Evolutionary conservation across 2,113 vertebrate genomes (phyloP), one percentile per base, ranked within the genome.

Genomic region (Melanotaenia duboulayi): DNA sequence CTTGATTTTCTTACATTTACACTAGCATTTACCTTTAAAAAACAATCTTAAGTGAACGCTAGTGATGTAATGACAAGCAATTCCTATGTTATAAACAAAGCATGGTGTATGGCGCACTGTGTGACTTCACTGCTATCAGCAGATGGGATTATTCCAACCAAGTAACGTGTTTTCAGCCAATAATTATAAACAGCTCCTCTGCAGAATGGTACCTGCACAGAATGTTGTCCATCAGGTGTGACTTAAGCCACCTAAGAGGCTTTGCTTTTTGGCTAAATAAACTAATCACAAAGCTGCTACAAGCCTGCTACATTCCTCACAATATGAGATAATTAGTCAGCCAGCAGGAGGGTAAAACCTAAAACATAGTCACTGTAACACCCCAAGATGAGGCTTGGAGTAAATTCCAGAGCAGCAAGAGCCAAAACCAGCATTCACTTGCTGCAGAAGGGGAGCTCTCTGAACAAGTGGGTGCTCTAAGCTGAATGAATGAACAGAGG

Each of bases 401-500:
- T 7, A 6, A 14, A 48, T 17, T 37, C 59, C 39, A 19, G n/a
- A 66, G 52, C 63, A 65, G 51, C 52, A 16, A 39, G 44, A 3
- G 54, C 19, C 6, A 11, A 9, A 28, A 32, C 12, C 13, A 3
- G 40, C 40, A 60, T 48, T 32, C 28, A 51, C n/a, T 50, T 9
- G n/a, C 50, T 60, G 56, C 11, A 1, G 3, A 19, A 69, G 51
- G 50, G 68, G 58, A 23, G 44, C 57, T 65, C 42, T 24, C 59
- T 40, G 51, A 86, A 67, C 59, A 57, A 88, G 77, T 67, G 76
- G 78, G 76, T 48, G 65, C 80, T 80, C 71, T 56, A 11, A 22
- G 71, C 28, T 32, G 73, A 81, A 88, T 88, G 83, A 89, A 90
- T 88, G 90, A 84, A 90, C 90, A 90, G 81, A 85, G 75, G 89